These are phyloP conservation scores for Pontoporia blainvillei DNA, from an alignment of 2,113 vertebrate species.

Conservation along the genomic window DNA sequence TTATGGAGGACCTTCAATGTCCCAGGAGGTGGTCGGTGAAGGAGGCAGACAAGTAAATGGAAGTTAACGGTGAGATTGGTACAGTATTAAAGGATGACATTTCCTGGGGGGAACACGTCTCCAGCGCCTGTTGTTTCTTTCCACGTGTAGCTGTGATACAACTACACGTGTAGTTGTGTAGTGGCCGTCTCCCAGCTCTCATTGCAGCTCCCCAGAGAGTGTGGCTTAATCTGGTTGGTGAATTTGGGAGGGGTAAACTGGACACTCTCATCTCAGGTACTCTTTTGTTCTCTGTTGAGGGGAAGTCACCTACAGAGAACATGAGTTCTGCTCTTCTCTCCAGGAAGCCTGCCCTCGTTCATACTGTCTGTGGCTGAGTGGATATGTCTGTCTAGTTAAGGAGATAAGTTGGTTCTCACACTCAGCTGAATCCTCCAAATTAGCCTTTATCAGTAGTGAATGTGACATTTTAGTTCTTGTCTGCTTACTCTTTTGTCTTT, in stretches of 20 bases:
- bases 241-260: not conserved
- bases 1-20: not conserved
- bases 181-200: not conserved
- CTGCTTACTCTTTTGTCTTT: not conserved
- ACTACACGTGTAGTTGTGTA: too few species aligned
- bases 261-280: not conserved
- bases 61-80: not conserved
- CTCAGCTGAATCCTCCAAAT: not conserved
- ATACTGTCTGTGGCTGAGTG: not conserved
- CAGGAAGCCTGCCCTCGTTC: fast-evolving
- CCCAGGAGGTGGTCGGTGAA: not conserved
- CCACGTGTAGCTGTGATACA: not conserved
- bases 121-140: not conserved
- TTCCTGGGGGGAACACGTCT: not conserved
- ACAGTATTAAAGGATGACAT: not conserved
- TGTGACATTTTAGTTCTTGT: not conserved
- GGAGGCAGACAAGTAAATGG: not conserved
- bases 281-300: not conserved
- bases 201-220: not conserved
- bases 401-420: not conserved
- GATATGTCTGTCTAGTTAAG: not conserved
- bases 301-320: not conserved
- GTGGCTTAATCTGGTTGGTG: not conserved
- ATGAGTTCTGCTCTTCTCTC: not conserved
- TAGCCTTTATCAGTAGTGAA: not conserved